These are phyloP conservation scores for Tachypleus tridentatus DNA, from an alignment of 1,140 invertebrate species.

Conservation along the genomic window DNA sequence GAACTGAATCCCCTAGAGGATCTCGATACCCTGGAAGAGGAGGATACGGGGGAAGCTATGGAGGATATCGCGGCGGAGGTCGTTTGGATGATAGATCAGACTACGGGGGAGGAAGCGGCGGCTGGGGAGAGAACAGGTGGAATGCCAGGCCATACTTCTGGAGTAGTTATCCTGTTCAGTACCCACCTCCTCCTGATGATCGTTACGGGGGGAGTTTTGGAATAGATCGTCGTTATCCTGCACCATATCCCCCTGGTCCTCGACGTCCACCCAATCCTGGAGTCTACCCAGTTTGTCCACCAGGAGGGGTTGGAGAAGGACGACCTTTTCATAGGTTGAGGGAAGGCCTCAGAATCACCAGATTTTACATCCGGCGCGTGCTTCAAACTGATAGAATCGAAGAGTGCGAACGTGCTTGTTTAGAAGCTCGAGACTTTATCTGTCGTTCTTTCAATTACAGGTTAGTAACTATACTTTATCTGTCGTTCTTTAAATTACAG, in stretches of 20 bases:
- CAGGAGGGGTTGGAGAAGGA: slow-evolving; percentile 9
- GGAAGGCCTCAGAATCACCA: slow-evolving; percentile 55
- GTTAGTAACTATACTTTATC: too few species aligned
- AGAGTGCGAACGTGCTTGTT: slow-evolving; percentile 68
- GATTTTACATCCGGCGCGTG: slow-evolving; percentile 60
- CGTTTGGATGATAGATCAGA: slow-evolving; percentile 24
- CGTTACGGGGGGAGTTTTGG: too few species aligned
- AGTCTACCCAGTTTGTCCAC: background rate
- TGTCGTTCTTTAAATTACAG: too few species aligned
- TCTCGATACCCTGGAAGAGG: slow-evolving; percentile 11
- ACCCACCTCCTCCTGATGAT: too few species aligned
- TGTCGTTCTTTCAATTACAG: slow-evolving; percentile 75
- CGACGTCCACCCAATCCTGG: slow-evolving; percentile 6
- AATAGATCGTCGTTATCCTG: too few species aligned
- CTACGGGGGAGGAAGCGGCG: slow-evolving; percentile 34
- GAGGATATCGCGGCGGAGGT: slow-evolving; percentile 31
- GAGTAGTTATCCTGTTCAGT: too few species aligned
- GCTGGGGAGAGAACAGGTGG: slow-evolving; percentile 27
- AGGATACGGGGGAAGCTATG: slow-evolving; percentile 31
- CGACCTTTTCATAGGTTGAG: slow-evolving; percentile 41
- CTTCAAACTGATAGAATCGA: slow-evolving; percentile 54
- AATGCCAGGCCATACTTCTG: too few species aligned
- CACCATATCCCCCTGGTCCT: slow-evolving; percentile 1
- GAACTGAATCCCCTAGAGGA: too few species aligned
- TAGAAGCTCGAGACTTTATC: slow-evolving; percentile 59